phyloP scores from a whole-genome alignment of 2,888 invertebrate species.

The Amphipoea lucens region DNA sequence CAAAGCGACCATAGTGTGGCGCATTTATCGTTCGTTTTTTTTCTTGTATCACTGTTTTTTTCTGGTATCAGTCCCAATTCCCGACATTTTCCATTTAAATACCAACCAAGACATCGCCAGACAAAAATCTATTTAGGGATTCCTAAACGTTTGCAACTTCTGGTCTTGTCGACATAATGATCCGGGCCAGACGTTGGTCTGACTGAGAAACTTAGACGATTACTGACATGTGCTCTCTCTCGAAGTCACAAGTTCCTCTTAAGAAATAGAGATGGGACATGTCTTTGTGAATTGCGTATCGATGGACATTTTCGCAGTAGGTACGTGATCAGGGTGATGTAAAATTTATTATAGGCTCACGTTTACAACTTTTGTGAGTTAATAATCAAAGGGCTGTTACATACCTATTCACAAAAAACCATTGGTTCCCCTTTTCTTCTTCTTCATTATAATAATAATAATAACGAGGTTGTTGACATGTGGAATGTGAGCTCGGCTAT shows the following conservation, averaged over 20 bases:
- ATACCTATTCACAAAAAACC: not conserved
- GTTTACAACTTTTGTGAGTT: not conserved
- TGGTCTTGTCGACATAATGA: conserved; percentile 22
- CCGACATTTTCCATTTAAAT: not conserved
- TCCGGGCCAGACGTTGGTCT: conserved; percentile 27
- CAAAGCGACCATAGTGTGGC: no score
- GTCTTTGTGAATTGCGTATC: conserved; percentile 4
- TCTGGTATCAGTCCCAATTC: not conserved
- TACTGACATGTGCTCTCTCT: conserved; percentile 57
- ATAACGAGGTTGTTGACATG: no score
- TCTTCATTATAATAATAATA: not conserved
- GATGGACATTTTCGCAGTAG: conserved; percentile 23
- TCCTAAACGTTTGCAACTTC: conserved; percentile 11
- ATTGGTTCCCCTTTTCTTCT: not conserved
- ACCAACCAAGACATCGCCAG: not conserved
- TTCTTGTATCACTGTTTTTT: not conserved
- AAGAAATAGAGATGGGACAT: conserved; percentile 50
- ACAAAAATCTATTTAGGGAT: not conserved
- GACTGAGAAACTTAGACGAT: conserved; percentile 55
- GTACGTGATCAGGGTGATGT: conserved; percentile 41
- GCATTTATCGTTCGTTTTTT: no score
- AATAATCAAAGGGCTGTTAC: not conserved
- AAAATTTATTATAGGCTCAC: conserved; percentile 10
- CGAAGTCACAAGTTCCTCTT: conserved; percentile 17
- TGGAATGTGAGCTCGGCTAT: no score